Base-by-base conservation (phyloP, 2,113 vertebrate genomes). In the Podarcis raffonei region DNA sequence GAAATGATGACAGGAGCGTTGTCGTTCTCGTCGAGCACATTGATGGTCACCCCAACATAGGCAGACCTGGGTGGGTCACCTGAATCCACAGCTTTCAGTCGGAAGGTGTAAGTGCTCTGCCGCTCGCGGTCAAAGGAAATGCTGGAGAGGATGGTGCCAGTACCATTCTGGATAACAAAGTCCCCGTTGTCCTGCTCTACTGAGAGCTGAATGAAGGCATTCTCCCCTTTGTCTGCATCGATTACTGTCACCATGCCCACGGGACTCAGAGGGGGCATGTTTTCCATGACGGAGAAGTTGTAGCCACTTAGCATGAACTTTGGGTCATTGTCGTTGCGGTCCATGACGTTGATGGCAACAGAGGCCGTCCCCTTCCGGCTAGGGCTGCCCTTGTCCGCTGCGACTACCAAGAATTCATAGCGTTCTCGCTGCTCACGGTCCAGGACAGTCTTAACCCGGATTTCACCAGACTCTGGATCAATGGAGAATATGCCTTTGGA, bases 101-200 rank as follows among this genome's bases (percentile, higher is more conserved):
- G 98, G 95, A 99, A 99, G 11, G 98, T 99, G 90, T 99, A 99
- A 0, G 98, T 99, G 93, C 98, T 99, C 80, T 99, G 98, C 88
- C 98, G 99, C 91, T 99, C 99, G 7, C 99, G 97, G 91, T 99
- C 99, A 0, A 99, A 99, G 39, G 98, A 99, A 93, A 99, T 98
- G 92, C 98, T 99, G 66, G 99, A 99, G 84, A 99, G 97, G 85
- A 99, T 99, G 69, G 98, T 99, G 66, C 98, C 98, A 0, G 99
- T 99, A 83, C 98, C 99, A 4, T 99, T 99, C 96, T 99, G 99
- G 94, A 99, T 99, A 81, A 99, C 95, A 90, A 99, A 99, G 93
- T 99, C 99, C 16, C 98, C 99, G 0, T 98, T 98, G 95, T 99
- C 99, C 23, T 98, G 99, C 77, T 99, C 99, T 25, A 99, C 99